Evolutionary conservation across 2,113 vertebrate species (phyloP).

Genomic region (Electrona antarctica): DNA sequence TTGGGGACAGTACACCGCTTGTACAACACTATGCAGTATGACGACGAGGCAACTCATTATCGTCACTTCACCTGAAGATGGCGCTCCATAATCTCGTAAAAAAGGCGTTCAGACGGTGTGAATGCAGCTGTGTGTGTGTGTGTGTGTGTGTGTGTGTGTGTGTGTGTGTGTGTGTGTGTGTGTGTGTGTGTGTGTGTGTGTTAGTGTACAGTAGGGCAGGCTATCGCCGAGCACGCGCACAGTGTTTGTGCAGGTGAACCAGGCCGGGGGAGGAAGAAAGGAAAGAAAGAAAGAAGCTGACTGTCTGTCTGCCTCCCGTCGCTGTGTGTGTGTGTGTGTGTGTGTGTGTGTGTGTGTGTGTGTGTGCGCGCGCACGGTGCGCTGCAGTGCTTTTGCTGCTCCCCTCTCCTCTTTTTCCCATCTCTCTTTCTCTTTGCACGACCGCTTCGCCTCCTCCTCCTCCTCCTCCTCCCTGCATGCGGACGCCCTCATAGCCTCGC

Average conservation of each 20-base stretch:
- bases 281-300: conserved; percentile 12
- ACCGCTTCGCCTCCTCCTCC: conserved; percentile 3
- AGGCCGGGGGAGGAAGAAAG: not conserved
- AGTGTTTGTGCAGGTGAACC: too few relatives aligned
- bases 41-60: too few relatives aligned
- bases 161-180: conserved; percentile 25
- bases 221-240: too few relatives aligned
- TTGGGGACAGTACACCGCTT: too few relatives aligned
- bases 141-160: conserved; percentile 20
- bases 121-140: not conserved
- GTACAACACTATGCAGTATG: too few relatives aligned
- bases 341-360: too few relatives aligned
- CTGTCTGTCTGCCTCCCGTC: conserved; percentile 64
- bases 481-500: conserved; percentile 59
- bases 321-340: not conserved
- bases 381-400: conserved; percentile 58
- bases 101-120: not conserved
- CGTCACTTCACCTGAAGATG: conserved; percentile 52
- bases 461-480: conserved; percentile 20
- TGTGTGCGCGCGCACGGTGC: not conserved
- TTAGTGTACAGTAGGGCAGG: too few relatives aligned
- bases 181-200: too few relatives aligned
- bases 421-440: not conserved
- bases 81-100: conserved; percentile 51
- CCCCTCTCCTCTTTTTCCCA: conserved; percentile 35